Conservation (phyloP, 2,113 vertebrate species). For the Progne subis region DNA sequence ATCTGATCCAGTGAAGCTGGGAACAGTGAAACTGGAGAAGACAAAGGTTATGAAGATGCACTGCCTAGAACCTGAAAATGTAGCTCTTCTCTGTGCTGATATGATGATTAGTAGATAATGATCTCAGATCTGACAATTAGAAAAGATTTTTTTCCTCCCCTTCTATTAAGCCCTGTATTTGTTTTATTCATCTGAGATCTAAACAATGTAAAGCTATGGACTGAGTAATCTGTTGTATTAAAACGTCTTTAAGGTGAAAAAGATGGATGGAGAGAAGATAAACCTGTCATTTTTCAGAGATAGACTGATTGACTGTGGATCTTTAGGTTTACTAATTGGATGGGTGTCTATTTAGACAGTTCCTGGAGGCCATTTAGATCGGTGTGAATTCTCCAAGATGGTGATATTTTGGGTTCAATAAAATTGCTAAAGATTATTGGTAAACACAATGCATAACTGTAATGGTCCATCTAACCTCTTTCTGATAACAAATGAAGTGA, state of each 20-base stretch:
- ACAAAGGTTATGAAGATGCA: neutral
- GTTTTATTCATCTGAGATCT: neutral
- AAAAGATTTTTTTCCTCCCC: rapidly evolving
- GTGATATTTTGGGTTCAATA: neutral
- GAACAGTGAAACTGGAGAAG: neutral
- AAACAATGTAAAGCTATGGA: neutral
- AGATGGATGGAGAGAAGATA: neutral
- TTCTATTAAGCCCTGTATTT: neutral
- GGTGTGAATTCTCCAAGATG: neutral
- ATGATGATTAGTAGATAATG: neutral
- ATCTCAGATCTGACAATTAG: neutral
- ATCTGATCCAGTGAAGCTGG: neutral
- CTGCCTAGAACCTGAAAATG: neutral
- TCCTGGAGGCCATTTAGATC: no score
- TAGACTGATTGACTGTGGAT: neutral
- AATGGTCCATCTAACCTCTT: neutral
- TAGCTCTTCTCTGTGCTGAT: neutral
- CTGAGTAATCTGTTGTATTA: neutral
- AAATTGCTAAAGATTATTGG: neutral
- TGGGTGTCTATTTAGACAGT: no score
- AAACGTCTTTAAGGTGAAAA: neutral
- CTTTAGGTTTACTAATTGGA: neutral
- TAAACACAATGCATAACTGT: neutral
- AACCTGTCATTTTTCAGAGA: neutral
- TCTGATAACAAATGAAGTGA: neutral